These are phyloP conservation scores for Melanocharis versteri DNA, from an alignment of 2,113 vertebrate genomes.

Conservation along the genomic window DNA sequence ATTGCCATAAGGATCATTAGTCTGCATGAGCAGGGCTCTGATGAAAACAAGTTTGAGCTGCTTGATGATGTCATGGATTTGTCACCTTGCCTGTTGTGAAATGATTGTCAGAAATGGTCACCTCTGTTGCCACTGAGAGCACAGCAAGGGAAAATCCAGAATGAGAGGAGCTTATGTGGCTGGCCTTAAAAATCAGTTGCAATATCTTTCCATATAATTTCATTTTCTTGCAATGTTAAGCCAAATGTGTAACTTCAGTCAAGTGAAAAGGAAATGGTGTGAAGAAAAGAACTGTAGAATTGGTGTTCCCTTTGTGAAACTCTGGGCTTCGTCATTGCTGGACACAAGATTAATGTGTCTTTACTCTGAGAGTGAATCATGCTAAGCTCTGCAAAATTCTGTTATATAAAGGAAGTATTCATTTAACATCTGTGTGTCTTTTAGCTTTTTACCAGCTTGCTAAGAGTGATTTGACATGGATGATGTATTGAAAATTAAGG, in stretches of 20 bases:
- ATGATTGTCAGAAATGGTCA: not conserved
- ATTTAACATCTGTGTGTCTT: constrained; percentile 16
- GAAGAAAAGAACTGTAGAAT: not conserved
- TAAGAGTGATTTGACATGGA: not conserved
- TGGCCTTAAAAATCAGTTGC: constrained; percentile 13
- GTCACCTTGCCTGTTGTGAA: not conserved
- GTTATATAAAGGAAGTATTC: constrained; percentile 2
- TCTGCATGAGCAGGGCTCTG: not conserved
- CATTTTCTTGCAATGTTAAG: not conserved
- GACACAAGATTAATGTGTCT: not conserved
- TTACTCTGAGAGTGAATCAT: not conserved
- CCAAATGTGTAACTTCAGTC: not conserved
- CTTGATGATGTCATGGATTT: not conserved
- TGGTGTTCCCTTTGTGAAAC: not conserved
- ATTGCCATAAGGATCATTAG: not conserved
- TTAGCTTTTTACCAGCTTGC: not conserved
- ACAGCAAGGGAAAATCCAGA: not conserved
- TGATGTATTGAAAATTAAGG: constrained; percentile 30
- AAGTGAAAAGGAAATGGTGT: not conserved
- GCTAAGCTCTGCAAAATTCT: not conserved
- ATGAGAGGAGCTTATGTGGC: not conserved
- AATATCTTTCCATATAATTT: not conserved
- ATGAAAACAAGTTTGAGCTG: not conserved
- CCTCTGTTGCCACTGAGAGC: not conserved
- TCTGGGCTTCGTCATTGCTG: not conserved